Conservation (phyloP, 2,113 vertebrate genomes). For the Burhinus oedicnemus region DNA sequence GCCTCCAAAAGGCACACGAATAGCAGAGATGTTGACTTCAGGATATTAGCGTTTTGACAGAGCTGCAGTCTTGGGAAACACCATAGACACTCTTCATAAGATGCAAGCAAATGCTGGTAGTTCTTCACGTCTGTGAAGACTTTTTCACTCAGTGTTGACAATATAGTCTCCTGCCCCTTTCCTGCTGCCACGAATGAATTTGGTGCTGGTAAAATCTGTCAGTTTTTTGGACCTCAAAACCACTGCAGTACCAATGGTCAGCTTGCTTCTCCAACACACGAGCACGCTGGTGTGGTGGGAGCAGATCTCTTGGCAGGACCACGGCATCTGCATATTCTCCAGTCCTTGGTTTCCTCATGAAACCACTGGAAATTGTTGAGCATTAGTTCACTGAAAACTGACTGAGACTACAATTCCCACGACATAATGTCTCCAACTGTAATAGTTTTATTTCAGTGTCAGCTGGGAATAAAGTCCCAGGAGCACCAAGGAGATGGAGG, state of each 20-base stretch:
- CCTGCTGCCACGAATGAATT: not conserved
- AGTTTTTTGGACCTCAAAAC: not conserved
- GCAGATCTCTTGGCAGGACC: not conserved
- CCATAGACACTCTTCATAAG: not conserved
- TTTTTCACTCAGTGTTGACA: not conserved
- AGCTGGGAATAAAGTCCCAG: not conserved
- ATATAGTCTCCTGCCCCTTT: not conserved
- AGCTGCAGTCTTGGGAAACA: not conserved
- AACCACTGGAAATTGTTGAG: not conserved
- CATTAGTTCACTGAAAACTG: not conserved
- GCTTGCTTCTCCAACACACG: not conserved
- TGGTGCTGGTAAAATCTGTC: not conserved
- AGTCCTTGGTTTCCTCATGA: not conserved
- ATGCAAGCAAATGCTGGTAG: not conserved
- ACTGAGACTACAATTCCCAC: not conserved
- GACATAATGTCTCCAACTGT: not conserved
- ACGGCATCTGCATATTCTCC: not conserved
- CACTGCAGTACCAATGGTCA: not conserved
- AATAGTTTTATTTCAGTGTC: not conserved
- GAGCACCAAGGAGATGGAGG: not conserved
- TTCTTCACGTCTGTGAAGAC: not conserved
- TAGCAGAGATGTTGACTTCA: not conserved
- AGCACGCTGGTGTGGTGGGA: not conserved
- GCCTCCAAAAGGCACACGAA: not conserved
- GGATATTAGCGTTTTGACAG: not conserved